Base-by-base conservation (phyloP, 2,113 vertebrate genomes). In the Dermatemys mawii region DNA sequence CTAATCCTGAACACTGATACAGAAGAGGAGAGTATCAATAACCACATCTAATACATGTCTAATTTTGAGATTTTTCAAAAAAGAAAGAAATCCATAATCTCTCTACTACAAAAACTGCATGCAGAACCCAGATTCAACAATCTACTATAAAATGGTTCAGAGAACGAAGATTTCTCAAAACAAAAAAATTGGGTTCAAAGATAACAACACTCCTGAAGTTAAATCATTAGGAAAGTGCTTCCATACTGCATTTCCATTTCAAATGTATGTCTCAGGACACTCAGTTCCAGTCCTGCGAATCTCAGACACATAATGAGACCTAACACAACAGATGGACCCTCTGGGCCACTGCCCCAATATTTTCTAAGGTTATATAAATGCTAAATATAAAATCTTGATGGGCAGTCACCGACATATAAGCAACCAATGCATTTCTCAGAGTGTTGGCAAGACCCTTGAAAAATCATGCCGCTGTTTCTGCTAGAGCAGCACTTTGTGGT, bases 261-360 rank as follows among this genome's bases (percentile, higher is more conserved):
- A 17, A 24, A 44, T 12, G 9, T 76, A 44, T 9, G 4, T 54
- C 44, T 70, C 50, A 29, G 75, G 50, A 21, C 9, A 75, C 21
- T 79, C 5, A 7, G 75, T 90, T 83, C 54, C 82, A 78, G 83
- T 67, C 35, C 80, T 76, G 50, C 38, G 29, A 29, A 14, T 49
- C 10, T 55, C 53, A 82, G 70, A 87, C 75, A 87, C 54, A 75
- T 41, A 88, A 89, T 80, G 35, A 84, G 49, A 67, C 29, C 73
- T 10, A 48, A 32, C 90, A 16, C 38, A 90, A 51, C 10, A 94
- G 29, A 12, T 73, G 73, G 44, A 24, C 63, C 17, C 12, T 27
- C 41, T 76, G 44, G 44, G 38, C 73, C 24, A 44, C 38, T 46
- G 73, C 26, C 26, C 73, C 73, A 44, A 26, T 44, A 75, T 44